Evolutionary conservation across 2,888 invertebrate species (phyloP).

Genomic region (Ectropis crepuscularia): DNA sequence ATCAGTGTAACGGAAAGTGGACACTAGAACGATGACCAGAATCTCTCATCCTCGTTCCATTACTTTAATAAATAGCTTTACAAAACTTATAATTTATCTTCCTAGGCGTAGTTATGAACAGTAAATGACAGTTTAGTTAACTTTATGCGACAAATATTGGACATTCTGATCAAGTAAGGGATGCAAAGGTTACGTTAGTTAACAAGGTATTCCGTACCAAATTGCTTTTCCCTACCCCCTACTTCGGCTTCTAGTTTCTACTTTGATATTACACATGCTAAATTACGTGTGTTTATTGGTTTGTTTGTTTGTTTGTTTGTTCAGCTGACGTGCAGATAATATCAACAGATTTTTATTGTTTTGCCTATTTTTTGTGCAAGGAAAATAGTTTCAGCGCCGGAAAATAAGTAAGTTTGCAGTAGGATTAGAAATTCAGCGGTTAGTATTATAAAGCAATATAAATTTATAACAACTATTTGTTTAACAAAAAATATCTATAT

Average conservation of each 20-base stretch:
- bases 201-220: no score
- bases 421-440: no score
- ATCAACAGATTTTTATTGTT: no score
- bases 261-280: not conserved
- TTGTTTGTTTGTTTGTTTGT: not conserved
- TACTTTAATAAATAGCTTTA: slow-evolving; percentile 66
- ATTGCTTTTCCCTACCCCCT: no score
- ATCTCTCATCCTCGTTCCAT: slow-evolving; percentile 64
- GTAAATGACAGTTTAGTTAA: slow-evolving; percentile 13
- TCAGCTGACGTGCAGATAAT: no score
- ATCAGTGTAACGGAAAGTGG: slow-evolving; percentile 60
- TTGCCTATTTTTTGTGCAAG: no score
- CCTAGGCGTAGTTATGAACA: slow-evolving; percentile 4
- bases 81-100: slow-evolving; percentile 42
- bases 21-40: slow-evolving; percentile 63
- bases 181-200: not conserved
- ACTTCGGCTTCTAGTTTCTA: no score
- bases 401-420: no score
- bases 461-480: no score
- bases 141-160: not conserved
- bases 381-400: no score
- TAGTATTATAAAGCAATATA: no score
- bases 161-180: not conserved
- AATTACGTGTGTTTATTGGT: not conserved
- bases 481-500: no score